Evolutionary conservation across 2,888 invertebrate genomes (phyloP), one percentile per base, ranked within the genome.

Genomic region (Dryadula phaetusa): DNA sequence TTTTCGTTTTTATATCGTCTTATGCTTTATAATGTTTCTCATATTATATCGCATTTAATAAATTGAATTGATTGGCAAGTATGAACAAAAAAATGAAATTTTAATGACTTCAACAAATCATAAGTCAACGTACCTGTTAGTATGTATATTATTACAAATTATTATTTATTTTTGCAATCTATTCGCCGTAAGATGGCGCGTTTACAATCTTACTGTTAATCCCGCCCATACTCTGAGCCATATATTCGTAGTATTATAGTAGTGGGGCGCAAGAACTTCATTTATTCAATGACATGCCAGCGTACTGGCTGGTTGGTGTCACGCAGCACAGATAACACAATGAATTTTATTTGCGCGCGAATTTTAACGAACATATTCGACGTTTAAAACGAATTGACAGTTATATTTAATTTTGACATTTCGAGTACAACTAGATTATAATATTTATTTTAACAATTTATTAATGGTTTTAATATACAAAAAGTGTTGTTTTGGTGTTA

Each of bases 281-380:
- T 88, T 84, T 86, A 87, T 86, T 86, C 85, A 85, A 82, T 80
- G 81, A 82, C 80, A 81, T 77, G 84, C 83, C 83, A 83, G 83
- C 82, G 77, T 76, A 82, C 78, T 76, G 82, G 82, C 75, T 71
- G 80, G 84, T 82, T 77, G 81, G 70, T 70, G 69, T 63, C 66
- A 66, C 71, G 74, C 64, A 69, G 32, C 40, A 63, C 69, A 73
- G 67, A 71, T 69, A 74, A 76, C 76, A 79, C 78, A 76, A 82
- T 82, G 79, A 72, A 77, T 75, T 37, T 12, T 37, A 37, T 37
- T 37, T 75, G 77, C 83, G 85, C 86, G 86, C 82, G 81, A 77
- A 78, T 78, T 79, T 37, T 85, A 88, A 89, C 90, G 91, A 91
- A 89, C 87, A 84, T 77, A 81, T 87, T 86, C 87, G 86, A 88